Base-by-base conservation (phyloP, 2,797 vertebrate species). In the Notolepis coatsorum region DNA sequence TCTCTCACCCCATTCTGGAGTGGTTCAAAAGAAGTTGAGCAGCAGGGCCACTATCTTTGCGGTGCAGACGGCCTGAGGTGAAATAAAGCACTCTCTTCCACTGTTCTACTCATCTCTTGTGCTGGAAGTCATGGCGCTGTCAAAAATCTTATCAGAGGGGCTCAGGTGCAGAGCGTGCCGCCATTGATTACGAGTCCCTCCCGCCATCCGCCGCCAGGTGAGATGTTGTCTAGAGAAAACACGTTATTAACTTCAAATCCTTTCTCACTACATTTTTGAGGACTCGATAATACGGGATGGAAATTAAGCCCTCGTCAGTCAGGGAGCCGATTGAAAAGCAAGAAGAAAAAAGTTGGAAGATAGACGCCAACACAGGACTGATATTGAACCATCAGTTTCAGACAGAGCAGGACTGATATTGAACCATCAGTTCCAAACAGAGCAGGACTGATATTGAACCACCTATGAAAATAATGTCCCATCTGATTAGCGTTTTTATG, bases 401-500 rank as follows among this genome's bases (percentile, higher is more conserved):
- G 77, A 77, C n/a, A n/a, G n/a, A n/a, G n/a, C n/a, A n/a, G 59
- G 55, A 25, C 62, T 66, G n/a, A n/a, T n/a, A n/a, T n/a, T n/a
- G n/a, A n/a, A n/a, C n/a, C n/a, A n/a, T n/a, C 35, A 61, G 56
- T 69, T 54, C n/a, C 68, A 81, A 79, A 77, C n/a, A n/a, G n/a
- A n/a, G n/a, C n/a, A n/a, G 59, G 55, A 25, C 62, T 66, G 50
- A n/a, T 58, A 43, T 61, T 68, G 65, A 79, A 75, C 80, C 65
- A 65, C 43, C 64, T 55, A 78, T 73, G 68, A 77, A 80, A 87
- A 81, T 68, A 35, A 55, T 42, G 56, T 51, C 57, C 71, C 80
- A 69, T 81, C 73, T 80, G 79, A 84, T 84, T 75, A 81, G 67
- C 45, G 35, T 37, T 65, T 65, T 71, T 75, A 65, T 68, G 50